Conservation (phyloP, 2,113 vertebrate species). For the Astatotilapia flaviijosephi region DNA sequence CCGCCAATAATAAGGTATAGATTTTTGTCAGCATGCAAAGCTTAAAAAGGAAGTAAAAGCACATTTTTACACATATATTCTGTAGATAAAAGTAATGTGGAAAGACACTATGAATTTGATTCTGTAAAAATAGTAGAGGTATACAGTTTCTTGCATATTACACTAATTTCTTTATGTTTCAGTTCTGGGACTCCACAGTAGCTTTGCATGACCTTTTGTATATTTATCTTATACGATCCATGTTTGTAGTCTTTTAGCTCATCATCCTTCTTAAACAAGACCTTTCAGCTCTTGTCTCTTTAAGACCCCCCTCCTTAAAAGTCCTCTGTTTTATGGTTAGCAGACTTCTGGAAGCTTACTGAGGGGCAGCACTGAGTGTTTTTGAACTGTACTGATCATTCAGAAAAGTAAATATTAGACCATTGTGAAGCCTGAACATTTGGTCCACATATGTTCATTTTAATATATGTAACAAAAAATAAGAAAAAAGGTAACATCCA, state of each 20-base stretch:
- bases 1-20: accelerated
- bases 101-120: not conserved
- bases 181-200: not conserved
- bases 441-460: not conserved
- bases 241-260: not conserved
- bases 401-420: not conserved
- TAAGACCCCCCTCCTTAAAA: accelerated
- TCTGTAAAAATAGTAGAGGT: not conserved
- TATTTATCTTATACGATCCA: accelerated
- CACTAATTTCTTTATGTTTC: not conserved
- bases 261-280: accelerated
- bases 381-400: not conserved
- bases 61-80: not conserved
- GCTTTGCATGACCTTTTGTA: not conserved
- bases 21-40: not conserved
- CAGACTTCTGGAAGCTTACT: not conserved
- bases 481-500: not conserved
- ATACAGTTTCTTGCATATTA: not conserved
- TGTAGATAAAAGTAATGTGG: accelerated
- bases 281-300: not conserved
- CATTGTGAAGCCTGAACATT: not conserved
- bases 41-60: not conserved
- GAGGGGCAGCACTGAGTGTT: not conserved
- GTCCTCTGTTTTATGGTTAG: not conserved
- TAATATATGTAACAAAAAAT: not conserved